Evolutionary conservation across 2,888 invertebrate genomes (phyloP), one percentile per base, ranked within the genome.

Genomic region (Ophion obscuratus): DNA sequence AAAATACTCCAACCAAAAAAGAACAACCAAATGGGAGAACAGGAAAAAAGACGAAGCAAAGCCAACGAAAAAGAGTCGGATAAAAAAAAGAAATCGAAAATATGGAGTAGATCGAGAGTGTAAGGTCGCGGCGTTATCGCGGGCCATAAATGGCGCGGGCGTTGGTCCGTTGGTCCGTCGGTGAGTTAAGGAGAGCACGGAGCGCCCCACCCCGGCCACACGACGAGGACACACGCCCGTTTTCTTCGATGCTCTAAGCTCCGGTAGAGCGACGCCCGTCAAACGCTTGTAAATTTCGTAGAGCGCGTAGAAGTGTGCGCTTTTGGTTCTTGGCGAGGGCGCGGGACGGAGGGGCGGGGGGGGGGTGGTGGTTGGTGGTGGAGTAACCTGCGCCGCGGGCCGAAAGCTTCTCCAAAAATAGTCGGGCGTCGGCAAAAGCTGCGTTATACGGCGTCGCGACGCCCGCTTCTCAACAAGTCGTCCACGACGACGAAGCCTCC

Each of bases 71-170:
- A 17, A 20, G n/a, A 70, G n/a, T 0, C 6, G 27, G 10, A 61
- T 24, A 62, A 61, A 53, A 44, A 14, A 40, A 57, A 57, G 24
- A 57, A 66, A 66, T 40, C 20, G 20, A 75, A 80, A 84, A 83
- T 78, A 86, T 85, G 83, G 67, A 86, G 64, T 86, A 84, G 82
- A 81, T 84, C 64, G 77, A 57, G 81, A 79, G 71, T 27, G 57
- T 59, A 85, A 76, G 71, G 64, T 82, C 80, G 86, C 89, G 53
- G 79, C 86, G 78, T 85, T 88, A 88, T 89, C 88, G 91, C 93
- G 92, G 88, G 77, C 94, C 93, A 94, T 94, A 94, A 93, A 94
- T 93, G 94, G 94, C 91, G 93, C 93, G 94, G 92, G 90, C 92
- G 93, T 91, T 92, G 93, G 92, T 92, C 91, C 90, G 90, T 91